A percentile compares a stretch with the other conserved stretches of the same genome.
phyloP scores from a whole-genome alignment of 2,113 vertebrate species.

The Carlito syrichta region DNA sequence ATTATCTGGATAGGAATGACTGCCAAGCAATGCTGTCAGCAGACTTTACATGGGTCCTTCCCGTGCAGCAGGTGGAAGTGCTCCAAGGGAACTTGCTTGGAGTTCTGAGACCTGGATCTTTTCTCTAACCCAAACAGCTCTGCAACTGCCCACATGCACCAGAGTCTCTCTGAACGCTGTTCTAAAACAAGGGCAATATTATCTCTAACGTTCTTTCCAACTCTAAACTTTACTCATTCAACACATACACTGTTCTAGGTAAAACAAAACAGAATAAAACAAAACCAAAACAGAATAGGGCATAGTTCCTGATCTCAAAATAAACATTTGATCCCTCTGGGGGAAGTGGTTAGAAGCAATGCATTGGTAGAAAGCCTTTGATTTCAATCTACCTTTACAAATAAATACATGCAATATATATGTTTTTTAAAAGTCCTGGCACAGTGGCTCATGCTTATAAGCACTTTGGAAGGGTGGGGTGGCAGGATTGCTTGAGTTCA shows the following conservation, averaged over 20 bases:
- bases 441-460: too few species aligned
- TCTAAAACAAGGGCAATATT: background rate
- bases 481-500: too few species aligned
- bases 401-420: background rate
- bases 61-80: background rate
- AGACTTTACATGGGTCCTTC: background rate
- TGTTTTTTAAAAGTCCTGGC: accelerated
- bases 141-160: background rate
- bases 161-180: background rate
- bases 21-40: background rate
- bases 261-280: background rate
- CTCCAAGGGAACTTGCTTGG: background rate
- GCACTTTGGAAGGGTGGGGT: too few species aligned
- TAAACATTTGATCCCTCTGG: background rate
- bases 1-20: background rate
- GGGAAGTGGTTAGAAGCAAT: background rate
- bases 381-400: background rate
- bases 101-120: background rate
- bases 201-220: background rate
- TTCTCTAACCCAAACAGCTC: background rate
- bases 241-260: background rate
- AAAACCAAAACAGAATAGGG: background rate
- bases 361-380: background rate
- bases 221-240: background rate
- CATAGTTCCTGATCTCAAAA: background rate